Evolutionary conservation across 2,113 vertebrate genomes (phyloP).

Genomic region (Tragelaphus buxtoni): DNA sequence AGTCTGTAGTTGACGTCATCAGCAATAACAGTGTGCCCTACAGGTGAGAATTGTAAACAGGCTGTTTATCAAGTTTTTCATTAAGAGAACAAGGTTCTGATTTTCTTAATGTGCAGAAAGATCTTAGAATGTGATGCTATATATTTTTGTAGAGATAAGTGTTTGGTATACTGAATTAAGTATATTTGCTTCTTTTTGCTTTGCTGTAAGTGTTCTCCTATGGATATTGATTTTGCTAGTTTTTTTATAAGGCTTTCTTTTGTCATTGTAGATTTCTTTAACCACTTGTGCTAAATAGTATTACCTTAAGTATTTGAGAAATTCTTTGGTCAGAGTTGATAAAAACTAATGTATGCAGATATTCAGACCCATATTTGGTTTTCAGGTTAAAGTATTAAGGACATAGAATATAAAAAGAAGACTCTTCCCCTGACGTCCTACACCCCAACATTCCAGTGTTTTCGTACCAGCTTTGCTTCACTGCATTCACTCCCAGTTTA

Average conservation of each 20-base stretch:
- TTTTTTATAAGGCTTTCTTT: slow-evolving; percentile 19
- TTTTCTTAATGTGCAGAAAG: slow-evolving; percentile 6
- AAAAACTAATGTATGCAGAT: neutral
- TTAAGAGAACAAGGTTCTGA: neutral
- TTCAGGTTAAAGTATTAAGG: neutral
- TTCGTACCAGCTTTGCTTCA: neutral
- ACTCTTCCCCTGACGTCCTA: neutral
- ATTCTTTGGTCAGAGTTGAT: neutral
- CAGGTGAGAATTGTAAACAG: slow-evolving; percentile 72
- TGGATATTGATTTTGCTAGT: neutral
- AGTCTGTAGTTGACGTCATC: slow-evolving; percentile 70
- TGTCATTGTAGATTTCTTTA: neutral
- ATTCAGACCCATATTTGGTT: neutral
- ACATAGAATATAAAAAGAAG: neutral
- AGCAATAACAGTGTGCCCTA: slow-evolving; percentile 63
- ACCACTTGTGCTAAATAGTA: neutral
- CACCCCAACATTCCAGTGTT: neutral
- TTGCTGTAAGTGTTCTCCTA: neutral
- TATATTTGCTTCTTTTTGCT: neutral
- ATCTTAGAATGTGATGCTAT: neutral
- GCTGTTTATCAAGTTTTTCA: neutral
- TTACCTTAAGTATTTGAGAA: slow-evolving; percentile 27
- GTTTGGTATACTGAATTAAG: neutral
- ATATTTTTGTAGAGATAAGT: neutral
- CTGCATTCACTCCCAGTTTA: neutral